Evolutionary conservation across 2,888 invertebrate genomes (phyloP), one percentile per base, ranked within the genome.

Genomic region (Dioctria rufipes): DNA sequence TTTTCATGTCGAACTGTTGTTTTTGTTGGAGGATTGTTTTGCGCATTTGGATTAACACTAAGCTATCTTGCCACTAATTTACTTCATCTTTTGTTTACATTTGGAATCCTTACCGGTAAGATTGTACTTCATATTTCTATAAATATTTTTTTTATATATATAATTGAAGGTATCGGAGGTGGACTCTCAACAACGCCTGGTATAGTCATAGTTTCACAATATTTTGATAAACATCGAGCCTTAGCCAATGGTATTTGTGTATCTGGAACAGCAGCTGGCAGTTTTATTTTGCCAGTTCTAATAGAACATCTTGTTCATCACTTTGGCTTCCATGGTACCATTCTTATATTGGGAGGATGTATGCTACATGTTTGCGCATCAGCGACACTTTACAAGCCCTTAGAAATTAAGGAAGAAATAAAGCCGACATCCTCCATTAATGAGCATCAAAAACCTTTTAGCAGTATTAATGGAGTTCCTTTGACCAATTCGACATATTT

Each of bases 121-220:
- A 40, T 11, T 11, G n/a, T 43, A 75, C 3, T 40, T 51, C 46
- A 58, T 49, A 25, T 8, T 42, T 46, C 2, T 46, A 4, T 60
- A 60, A 40, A 39, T 42, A n/a, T 63, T 9, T 71, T 39, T 43
- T 25, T 11, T 81, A 81, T 85, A 25, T 25, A 25, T 25, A 25
- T 42, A 9, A 42, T 13, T 79, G 37, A 0, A 92, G 95, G 95
- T 54, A 93, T 94, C 80, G 95, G 95, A 0, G 94, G 94, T 0
- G 95, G 95, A 0, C 90, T 95, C 0, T 94, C 94, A 0, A 95
- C 95, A 1, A 95, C 95, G 0, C 95, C 95, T 0, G 95, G 95
- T 0, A 94, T 95, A 77, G 94, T 95, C 5, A 94, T 95, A 81
- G 95, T 95, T 0, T 94, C 94, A 0, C 93, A 94, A 83, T 95